Percentiles rank a stretch among this genome's conserved stretches.
Evolutionary conservation across 2,888 invertebrate genomes (phyloP).

Genomic region (Carterocephalus palaemon): DNA sequence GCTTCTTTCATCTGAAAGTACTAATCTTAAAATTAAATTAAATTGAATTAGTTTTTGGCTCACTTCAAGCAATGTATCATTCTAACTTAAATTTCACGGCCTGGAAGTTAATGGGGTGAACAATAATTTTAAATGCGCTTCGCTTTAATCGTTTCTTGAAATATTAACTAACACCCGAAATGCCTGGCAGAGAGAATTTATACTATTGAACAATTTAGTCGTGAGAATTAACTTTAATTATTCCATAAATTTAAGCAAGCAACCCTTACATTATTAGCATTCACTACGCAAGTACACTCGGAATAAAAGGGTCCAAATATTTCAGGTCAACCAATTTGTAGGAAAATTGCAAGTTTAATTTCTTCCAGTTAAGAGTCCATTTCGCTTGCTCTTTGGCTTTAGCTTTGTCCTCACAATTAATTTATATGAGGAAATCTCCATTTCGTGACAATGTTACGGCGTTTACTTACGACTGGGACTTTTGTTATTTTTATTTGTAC

Average conservation of each 20-base stretch:
- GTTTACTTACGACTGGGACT: conserved; percentile 46
- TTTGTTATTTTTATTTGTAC: conserved; percentile 38
- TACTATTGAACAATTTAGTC: conserved; percentile 38
- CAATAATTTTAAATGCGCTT: conserved; percentile 4
- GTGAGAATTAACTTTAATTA: conserved; percentile 70
- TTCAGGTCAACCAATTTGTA: conserved; percentile 66
- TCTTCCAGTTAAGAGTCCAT: conserved; percentile 58
- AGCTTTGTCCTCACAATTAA: conserved; percentile 61
- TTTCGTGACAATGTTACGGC: conserved; percentile 62
- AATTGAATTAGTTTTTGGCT: too few species aligned
- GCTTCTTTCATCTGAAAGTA: too few species aligned
- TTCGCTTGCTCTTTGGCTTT: conserved; percentile 43
- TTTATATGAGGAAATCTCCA: conserved; percentile 71
- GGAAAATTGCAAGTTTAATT: conserved; percentile 64
- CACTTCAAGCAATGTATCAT: too few species aligned
- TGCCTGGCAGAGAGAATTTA: conserved; percentile 28
- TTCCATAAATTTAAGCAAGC: conserved; percentile 70
- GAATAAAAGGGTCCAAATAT: conserved; percentile 72
- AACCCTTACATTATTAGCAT: conserved; percentile 73
- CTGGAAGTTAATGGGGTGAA: not conserved
- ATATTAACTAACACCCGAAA: conserved; percentile 20
- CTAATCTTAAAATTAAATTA: too few species aligned
- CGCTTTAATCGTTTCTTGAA: conserved; percentile 15
- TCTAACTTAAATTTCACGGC: too few species aligned
- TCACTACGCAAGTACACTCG: conserved; percentile 64